Conservation (phyloP, 2,113 vertebrate genomes). For the Shinisaurus crocodilurus region DNA sequence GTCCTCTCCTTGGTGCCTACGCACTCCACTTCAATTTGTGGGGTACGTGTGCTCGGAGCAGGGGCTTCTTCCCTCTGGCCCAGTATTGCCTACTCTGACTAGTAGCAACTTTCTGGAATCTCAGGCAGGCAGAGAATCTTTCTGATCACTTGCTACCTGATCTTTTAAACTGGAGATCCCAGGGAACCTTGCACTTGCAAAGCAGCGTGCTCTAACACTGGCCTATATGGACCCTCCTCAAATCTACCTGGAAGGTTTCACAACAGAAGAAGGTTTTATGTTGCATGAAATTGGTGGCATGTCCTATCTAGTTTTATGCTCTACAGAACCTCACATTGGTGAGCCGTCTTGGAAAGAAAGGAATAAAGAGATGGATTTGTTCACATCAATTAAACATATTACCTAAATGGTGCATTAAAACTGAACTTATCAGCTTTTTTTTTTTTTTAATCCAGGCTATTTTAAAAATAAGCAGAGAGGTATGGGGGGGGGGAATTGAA, state of each 20-base stretch:
- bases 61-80: not conserved
- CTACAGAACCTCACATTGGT: conserved; percentile 52
- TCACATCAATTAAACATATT: conserved; percentile 67
- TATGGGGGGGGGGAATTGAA: conserved; percentile 44
- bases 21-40: not conserved
- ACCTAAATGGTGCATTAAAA: conserved; percentile 58
- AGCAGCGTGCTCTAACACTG: not conserved
- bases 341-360: conserved; percentile 55
- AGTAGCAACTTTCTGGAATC: not conserved
- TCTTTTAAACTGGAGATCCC: not conserved
- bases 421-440: too few species aligned
- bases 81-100: not conserved
- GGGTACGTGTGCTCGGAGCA: too few species aligned
- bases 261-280: conserved; percentile 25
- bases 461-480: conserved; percentile 23
- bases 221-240: not conserved
- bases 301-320: conserved; percentile 43
- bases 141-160: not conserved
- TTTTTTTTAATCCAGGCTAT: conserved; percentile 46
- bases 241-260: conserved; percentile 54
- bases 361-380: conserved; percentile 65
- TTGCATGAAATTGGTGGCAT: not conserved
- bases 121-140: not conserved
- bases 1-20: not conserved
- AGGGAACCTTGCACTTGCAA: not conserved